Evolutionary conservation across 2,797 vertebrate species (phyloP), one percentile per base, ranked within the genome.

Genomic region (Notoglanidium macrostoma): DNA sequence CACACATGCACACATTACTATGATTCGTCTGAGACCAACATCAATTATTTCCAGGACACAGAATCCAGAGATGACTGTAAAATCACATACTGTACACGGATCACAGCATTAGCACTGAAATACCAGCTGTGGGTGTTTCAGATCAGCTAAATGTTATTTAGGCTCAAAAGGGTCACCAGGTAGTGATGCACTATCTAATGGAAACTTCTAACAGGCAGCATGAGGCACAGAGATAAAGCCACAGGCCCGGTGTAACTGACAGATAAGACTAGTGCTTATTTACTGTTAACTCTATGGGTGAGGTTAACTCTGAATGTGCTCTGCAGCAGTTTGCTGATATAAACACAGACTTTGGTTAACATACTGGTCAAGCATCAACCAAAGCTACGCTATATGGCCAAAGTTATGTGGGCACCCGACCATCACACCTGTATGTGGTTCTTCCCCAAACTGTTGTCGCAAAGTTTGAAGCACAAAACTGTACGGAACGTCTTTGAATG

Each of bases 191-290:
- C 70, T 46, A 74, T 85, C 84, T 74, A 88, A 83, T 68, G 81
- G 86, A 89, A 89, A 88, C 44, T 77, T 65, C 85, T 51, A 73
- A 78, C 81, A 88, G 78, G 72, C 80, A 70, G 76, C 74, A 87
- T 91, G 87, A 80, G 86, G 81, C 65, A 55, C 86, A 73, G 23
- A 88, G 86, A 91, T 90, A 91, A 88, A 87, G 68, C 46, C 80
- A 65, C 77, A 44, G 76, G 76, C 29, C 73, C 72, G 63, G 73
- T 89, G 90, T 70, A 23, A 73, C 85, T 19, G 51, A 76, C 12
- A 90, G 91, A 92, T 92, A 91, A 92, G 89, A 32, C n/a, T 73
- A 40, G 73, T 57, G 76, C 49, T 46, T 84, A 84, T 87, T 85
- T 87, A 87, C 86, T 21, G 79, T 81, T 76, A 57, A 72, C 59